phyloP scores from a whole-genome alignment of 23 tunicate genomes.

The Trididemnum nubilum region DNA sequence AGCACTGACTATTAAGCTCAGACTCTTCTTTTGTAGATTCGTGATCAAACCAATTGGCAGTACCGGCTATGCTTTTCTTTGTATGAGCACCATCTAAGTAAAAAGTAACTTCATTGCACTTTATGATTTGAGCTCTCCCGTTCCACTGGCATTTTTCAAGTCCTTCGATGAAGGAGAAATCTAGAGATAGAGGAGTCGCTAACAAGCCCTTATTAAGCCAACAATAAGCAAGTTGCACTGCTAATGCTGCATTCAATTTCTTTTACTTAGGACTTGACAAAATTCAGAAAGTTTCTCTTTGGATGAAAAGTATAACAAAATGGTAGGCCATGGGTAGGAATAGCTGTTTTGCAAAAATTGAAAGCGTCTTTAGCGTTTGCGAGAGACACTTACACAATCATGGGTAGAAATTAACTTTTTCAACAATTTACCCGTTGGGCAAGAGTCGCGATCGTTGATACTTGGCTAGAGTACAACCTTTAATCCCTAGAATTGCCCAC shows the following conservation, averaged over 20 bases:
- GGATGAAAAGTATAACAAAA: too few species aligned
- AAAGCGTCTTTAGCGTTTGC: too few species aligned
- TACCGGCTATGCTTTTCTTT: constrained; percentile 54
- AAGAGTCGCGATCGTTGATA: too few species aligned
- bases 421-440: too few species aligned
- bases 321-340: too few species aligned
- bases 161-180: constrained; percentile 28
- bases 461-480: too few species aligned
- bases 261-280: too few species aligned
- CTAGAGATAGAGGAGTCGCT: background rate
- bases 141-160: constrained; percentile 49
- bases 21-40: constrained; percentile 49
- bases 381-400: too few species aligned
- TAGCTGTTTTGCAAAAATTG: too few species aligned
- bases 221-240: constrained; percentile 50
- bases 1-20: constrained; percentile 13
- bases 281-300: too few species aligned
- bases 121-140: constrained; percentile 78
- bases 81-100: constrained; percentile 94
- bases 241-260: constrained; percentile 78
- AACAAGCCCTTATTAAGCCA: constrained; percentile 40
- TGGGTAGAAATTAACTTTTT: too few species aligned
- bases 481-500: too few species aligned
- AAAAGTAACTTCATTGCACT: constrained; percentile 56
- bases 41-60: constrained; percentile 64